Base-by-base conservation (phyloP, 2,888 invertebrate genomes). In the Meandrusa payeni region DNA sequence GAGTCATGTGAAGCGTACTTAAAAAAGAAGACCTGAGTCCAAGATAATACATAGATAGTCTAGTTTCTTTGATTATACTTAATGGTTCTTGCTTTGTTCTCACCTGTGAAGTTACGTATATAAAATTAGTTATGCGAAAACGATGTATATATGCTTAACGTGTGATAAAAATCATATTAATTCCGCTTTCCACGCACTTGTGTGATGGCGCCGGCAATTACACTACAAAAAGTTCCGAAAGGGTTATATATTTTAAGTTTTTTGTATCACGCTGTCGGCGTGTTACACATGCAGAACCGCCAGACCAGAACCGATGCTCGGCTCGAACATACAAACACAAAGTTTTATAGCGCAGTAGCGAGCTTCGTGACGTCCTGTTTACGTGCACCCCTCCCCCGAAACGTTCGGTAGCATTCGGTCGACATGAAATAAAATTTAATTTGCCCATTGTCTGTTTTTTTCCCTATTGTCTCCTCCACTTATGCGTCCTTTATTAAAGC, bases 391-490 rank as follows among this genome's bases (percentile, higher is more conserved):
- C 48, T 57, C 56, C 55, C 60, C 58, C 50, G 50, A 54, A 57
- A 62, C 61, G 62, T 68, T 69, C 72, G 61, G 76, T 71, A 73
- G 78, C 76, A 59, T 71, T 41, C 27, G 32, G 68, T 64, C 57
- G 59, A 61, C 64, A 66, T 70, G 68, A 69, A 77, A 82, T 81
- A 80, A 81, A 82, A 76, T 78, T 77, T 79, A 78, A 83, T 80
- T 76, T 60, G 61, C 57, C 74, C 67, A 75, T 81, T 82, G 77
- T 80, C 65, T 68, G 51, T 54, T 62, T 69, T n/a, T 62, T 61
- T 60, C 51, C 46, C 51, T 27, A 34, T 42, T 42, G 31, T 42
- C 23, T 44, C 28, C 36, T 24, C 28, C 39, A 38, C 40, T 41
- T 47, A 39, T 41, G 42, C 42, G 39, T 41, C 29, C 40, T 33